Evolutionary conservation across 2,888 invertebrate genomes (phyloP).

Genomic region (Fragum fragum): DNA sequence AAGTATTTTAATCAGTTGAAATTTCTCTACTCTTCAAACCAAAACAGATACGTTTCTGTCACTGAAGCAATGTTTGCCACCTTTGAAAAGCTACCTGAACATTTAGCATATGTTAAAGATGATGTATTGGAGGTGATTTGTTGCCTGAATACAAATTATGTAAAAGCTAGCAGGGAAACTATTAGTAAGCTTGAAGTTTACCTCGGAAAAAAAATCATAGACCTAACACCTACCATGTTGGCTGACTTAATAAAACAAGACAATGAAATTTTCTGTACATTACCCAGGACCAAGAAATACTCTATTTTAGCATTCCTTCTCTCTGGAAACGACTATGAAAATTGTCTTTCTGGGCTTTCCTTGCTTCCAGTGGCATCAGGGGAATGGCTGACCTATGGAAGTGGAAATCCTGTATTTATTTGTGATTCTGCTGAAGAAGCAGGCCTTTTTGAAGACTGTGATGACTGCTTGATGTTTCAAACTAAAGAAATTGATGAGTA

Average conservation of each 20-base stretch:
- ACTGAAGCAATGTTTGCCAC: slow-evolving; percentile 39
- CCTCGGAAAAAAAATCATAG: not conserved
- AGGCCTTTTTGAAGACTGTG: not conserved
- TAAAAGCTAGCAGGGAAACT: not conserved
- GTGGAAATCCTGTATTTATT: not conserved
- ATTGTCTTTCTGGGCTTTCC: not conserved
- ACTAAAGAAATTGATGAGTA: not conserved
- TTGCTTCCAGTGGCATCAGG: slow-evolving; percentile 1
- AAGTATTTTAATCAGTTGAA: slow-evolving; percentile 63
- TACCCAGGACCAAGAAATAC: not conserved
- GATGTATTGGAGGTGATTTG: slow-evolving; percentile 7
- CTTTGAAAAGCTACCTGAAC: not conserved
- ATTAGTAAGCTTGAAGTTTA: not conserved
- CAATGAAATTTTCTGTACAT: not conserved
- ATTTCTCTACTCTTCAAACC: slow-evolving; percentile 34
- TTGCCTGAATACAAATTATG: not conserved
- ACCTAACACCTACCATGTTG: not conserved
- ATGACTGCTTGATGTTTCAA: not conserved
- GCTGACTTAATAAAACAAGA: not conserved
- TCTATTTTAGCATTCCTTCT: not conserved
- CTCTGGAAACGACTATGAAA: not conserved
- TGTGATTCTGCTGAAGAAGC: not conserved
- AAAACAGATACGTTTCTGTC: slow-evolving; percentile 30
- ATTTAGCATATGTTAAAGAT: not conserved
- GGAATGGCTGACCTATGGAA: not conserved